phyloP scores from a whole-genome alignment of 2,113 vertebrate species.

The Prolemur simus region DNA sequence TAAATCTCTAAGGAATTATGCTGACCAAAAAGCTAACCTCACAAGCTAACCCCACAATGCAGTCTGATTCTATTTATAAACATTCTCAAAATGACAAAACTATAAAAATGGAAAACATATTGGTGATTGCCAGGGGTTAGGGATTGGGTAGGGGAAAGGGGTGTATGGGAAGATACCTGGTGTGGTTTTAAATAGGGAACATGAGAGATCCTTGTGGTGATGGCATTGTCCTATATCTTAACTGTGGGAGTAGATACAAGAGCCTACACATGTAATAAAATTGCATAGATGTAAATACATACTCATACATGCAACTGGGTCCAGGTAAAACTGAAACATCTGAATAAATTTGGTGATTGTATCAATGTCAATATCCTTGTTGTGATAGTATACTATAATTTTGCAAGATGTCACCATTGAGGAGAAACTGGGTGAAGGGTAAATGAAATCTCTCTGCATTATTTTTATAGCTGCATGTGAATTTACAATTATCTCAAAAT shows the following conservation, averaged over 20 bases:
- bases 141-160: not conserved
- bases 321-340: not conserved
- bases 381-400: not conserved
- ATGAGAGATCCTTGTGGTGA: not conserved
- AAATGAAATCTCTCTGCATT: not conserved
- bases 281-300: not conserved
- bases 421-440: not conserved
- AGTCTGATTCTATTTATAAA: not conserved
- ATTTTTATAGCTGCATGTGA: not conserved
- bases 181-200: not conserved
- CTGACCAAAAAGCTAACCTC: not conserved
- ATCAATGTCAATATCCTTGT: not conserved
- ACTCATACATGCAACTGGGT: not conserved
- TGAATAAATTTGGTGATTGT: not conserved
- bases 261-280: not conserved
- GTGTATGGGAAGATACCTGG: not conserved
- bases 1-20: conserved; percentile 4
- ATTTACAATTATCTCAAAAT: not conserved
- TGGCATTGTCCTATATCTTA: not conserved
- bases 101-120: not conserved
- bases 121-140: not conserved
- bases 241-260: not conserved
- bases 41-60: not conserved
- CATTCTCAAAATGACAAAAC: not conserved
- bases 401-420: not conserved